Evolutionary conservation across 2,888 invertebrate genomes (phyloP).

Genomic region (Eupsilia transversa): DNA sequence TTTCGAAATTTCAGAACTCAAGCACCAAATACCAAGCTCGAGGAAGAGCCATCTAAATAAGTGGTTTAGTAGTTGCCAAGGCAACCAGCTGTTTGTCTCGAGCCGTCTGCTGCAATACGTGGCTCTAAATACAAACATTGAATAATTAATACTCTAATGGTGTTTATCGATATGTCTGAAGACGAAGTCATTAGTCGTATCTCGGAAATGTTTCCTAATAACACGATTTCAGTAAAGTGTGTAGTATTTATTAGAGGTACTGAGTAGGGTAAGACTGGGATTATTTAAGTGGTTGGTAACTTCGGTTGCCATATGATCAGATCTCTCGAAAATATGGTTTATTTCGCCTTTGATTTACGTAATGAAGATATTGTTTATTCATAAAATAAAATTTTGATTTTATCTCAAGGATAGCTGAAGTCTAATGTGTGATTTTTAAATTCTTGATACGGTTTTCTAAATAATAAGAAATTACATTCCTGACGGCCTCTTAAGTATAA

Average conservation of each 20-base stretch:
- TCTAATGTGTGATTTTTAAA: too few species aligned
- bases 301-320: too few species aligned
- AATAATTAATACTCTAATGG: constrained; percentile 40
- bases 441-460: too few species aligned
- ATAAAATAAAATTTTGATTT: too few species aligned
- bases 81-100: constrained; percentile 35
- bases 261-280: neutral
- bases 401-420: too few species aligned
- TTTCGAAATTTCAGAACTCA: constrained; percentile 29
- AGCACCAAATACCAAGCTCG: constrained; percentile 18
- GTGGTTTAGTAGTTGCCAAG: constrained; percentile 48
- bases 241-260: constrained; percentile 2
- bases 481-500: too few species aligned
- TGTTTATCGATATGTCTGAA: constrained; percentile 16
- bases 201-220: constrained; percentile 28
- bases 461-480: too few species aligned
- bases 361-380: too few species aligned
- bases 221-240: neutral
- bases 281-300: neutral
- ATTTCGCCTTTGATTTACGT: too few species aligned
- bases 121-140: constrained; percentile 44
- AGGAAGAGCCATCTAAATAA: constrained; percentile 34
- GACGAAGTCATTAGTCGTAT: constrained; percentile 40
- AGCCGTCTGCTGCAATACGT: constrained; percentile 10
- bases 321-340: too few species aligned